Percentiles rank a stretch among this genome's conserved stretches.
Evolutionary conservation across 2,113 vertebrate genomes (phyloP).

Genomic region (Osmerus eperlanus): DNA sequence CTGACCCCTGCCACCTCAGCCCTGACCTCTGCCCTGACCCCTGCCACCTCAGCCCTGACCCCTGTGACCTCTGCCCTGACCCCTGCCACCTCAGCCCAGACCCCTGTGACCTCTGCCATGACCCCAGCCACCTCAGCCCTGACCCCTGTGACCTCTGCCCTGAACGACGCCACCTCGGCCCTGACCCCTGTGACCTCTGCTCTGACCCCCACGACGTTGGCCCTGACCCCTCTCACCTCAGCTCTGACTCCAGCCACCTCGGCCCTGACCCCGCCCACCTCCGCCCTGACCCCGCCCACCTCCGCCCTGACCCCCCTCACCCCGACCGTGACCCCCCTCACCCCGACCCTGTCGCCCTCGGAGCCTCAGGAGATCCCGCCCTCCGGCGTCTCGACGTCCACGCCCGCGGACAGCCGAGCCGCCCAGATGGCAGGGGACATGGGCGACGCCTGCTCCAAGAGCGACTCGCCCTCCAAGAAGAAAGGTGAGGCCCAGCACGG

Average conservation of each 20-base stretch:
- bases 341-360: constrained; percentile 17
- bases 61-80: constrained; percentile 25
- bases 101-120: constrained; percentile 33
- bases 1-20: constrained; percentile 17
- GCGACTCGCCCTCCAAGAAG: constrained; percentile 92
- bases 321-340: neutral
- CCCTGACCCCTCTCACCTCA: too few relatives aligned
- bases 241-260: constrained; percentile 9
- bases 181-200: constrained; percentile 17
- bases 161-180: too few relatives aligned
- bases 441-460: constrained; percentile 59
- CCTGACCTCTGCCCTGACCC: constrained; percentile 47
- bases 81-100: constrained; percentile 27
- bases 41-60: constrained; percentile 18
- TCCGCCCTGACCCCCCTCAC: neutral
- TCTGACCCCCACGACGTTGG: constrained; percentile 37
- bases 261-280: too few relatives aligned
- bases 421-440: constrained; percentile 25
- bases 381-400: constrained; percentile 57
- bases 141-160: too few relatives aligned
- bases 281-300: neutral
- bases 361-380: constrained; percentile 48
- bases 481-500: constrained; percentile 75
- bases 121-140: constrained; percentile 22
- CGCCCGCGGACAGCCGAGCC: constrained; percentile 40